A percentile compares a stretch with the other conserved stretches of the same genome.
Conservation (phyloP, 2,797 vertebrate genomes). For the Neosilurus mollespiculum region DNA sequence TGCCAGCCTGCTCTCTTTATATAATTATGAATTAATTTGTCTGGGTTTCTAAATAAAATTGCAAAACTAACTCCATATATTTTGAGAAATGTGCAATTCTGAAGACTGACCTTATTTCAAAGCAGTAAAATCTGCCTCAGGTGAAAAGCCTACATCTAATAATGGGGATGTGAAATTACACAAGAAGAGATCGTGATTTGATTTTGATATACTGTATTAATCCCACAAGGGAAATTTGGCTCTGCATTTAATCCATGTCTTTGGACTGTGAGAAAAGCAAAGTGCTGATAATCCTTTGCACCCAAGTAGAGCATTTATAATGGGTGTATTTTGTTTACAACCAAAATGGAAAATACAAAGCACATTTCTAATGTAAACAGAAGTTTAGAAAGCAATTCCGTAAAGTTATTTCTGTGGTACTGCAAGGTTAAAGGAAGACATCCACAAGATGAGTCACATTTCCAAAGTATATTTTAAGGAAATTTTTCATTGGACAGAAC, state of each 20-base stretch:
- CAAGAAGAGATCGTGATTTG: too few species aligned
- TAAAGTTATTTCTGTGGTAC: neutral
- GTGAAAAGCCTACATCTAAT: neutral
- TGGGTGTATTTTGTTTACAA: too few species aligned
- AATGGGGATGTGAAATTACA: slow-evolving; percentile 6
- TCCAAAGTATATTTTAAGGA: slow-evolving; percentile 11
- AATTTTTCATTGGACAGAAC: neutral
- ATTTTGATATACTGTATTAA: too few species aligned
- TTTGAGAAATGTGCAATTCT: slow-evolving; percentile 2
- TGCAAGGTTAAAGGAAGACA: neutral
- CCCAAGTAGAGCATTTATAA: too few species aligned
- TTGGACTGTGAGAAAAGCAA: too few species aligned
- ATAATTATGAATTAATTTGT: neutral
- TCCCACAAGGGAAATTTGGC: too few species aligned
- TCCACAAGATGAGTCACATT: neutral
- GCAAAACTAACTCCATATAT: neutral
- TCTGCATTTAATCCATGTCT: too few species aligned
- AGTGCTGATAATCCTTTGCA: neutral
- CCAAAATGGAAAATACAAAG: too few species aligned
- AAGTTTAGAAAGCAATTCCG: neutral
- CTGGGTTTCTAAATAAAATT: slow-evolving; percentile 7
- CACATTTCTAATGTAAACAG: neutral
- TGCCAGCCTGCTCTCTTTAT: neutral
- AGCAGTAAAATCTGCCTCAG: neutral
- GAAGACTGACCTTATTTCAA: neutral